phyloP scores from a whole-genome alignment of 23 tunicate species.

The Diplosoma virens region DNA sequence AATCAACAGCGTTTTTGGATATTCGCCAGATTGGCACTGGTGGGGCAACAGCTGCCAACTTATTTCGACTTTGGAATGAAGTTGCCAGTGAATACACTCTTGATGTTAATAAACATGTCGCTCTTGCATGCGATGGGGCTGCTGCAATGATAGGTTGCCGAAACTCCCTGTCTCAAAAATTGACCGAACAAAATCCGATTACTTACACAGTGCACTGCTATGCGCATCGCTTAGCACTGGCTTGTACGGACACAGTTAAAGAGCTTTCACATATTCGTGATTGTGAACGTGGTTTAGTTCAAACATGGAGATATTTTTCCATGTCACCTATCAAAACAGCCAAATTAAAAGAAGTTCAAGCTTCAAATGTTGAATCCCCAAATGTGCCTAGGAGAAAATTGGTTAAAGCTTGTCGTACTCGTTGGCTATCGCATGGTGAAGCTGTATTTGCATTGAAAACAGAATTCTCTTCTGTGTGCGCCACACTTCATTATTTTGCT shows the following conservation, averaged over 20 bases:
- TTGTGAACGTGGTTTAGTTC: constrained; percentile 37
- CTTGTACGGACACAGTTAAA: constrained; percentile 34
- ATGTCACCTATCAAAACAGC: constrained; percentile 20
- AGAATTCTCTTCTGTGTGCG: constrained; percentile 5
- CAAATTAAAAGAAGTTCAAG: constrained; percentile 20
- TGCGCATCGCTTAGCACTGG: constrained; percentile 36
- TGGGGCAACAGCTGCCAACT: constrained; percentile 34
- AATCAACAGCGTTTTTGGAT: too few species aligned
- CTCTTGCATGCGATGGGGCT: constrained; percentile 39
- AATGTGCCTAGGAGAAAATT: constrained; percentile 13
- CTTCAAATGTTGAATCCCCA: constrained; percentile 22
- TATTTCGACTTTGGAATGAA: constrained; percentile 31
- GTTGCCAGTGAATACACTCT: constrained; percentile 20
- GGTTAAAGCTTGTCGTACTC: constrained; percentile 30
- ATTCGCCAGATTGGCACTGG: constrained; percentile 30
- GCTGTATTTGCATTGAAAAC: constrained; percentile 36
- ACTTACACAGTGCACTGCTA: constrained; percentile 38
- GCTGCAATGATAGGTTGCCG: constrained; percentile 39
- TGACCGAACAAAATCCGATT: constrained; percentile 36
- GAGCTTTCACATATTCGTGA: constrained; percentile 27
- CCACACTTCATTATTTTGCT: constrained; percentile 30
- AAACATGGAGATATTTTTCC: constrained; percentile 25
- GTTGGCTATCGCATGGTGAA: constrained; percentile 39
- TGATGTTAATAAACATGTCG: constrained; percentile 32
- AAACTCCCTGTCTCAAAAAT: constrained; percentile 34